phyloP scores from a whole-genome alignment of 2,888 invertebrate species.

The Oxytorus armatus region DNA sequence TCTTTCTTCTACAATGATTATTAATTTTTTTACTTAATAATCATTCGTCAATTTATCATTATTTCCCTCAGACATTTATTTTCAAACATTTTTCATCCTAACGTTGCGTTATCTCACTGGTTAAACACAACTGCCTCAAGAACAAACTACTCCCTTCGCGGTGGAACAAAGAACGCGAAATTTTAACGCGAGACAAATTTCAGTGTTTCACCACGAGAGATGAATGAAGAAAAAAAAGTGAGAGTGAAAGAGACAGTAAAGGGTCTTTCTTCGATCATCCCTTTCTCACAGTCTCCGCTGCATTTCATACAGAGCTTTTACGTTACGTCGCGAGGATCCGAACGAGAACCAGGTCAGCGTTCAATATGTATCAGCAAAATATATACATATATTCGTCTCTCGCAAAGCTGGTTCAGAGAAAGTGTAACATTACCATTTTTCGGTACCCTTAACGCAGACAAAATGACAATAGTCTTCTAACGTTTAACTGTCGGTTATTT shows the following conservation, averaged over 20 bases:
- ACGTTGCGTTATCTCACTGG: background rate
- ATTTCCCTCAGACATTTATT: too few species aligned
- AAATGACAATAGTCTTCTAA: constrained; percentile 1
- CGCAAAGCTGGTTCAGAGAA: constrained; percentile 24
- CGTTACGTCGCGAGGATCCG: constrained; percentile 3
- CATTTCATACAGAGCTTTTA: background rate
- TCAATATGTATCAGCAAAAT: constrained; percentile 51
- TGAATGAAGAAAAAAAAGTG: background rate
- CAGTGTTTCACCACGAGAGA: constrained; percentile 11
- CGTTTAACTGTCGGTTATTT: constrained; percentile 24
- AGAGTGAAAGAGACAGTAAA: background rate
- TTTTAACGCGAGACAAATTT: constrained; percentile 10
- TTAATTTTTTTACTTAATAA: too few species aligned
- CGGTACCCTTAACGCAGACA: background rate
- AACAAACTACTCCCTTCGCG: constrained; percentile 3
- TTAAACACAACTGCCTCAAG: background rate
- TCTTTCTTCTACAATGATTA: too few species aligned
- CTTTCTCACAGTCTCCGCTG: constrained; percentile 18
- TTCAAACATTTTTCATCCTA: background rate
- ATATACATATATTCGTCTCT: constrained; percentile 1
- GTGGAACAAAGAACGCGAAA: constrained; percentile 22
- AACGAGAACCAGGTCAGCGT: constrained; percentile 37
- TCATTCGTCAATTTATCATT: too few species aligned
- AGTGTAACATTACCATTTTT: constrained; percentile 40
- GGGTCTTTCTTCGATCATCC: constrained; percentile 25